These are phyloP conservation scores for Patella ulyssiponensis DNA, from an alignment of 2,888 invertebrate species.

Conservation along the genomic window DNA sequence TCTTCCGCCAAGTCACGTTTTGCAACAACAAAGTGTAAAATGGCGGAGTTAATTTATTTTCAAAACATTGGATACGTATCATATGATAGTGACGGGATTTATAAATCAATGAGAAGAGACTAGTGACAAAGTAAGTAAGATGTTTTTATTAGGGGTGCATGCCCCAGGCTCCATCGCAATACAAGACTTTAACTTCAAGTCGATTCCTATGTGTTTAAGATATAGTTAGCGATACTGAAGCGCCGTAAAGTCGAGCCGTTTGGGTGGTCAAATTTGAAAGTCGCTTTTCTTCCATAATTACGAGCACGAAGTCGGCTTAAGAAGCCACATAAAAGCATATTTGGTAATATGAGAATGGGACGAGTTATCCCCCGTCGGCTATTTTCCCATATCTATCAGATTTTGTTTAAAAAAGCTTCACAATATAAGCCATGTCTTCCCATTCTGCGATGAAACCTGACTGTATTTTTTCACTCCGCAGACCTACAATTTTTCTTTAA, in stretches of 20 bases:
- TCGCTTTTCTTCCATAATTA: too few species aligned
- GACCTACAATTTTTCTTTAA: too few species aligned
- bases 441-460: too few species aligned
- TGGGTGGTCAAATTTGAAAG: not conserved
- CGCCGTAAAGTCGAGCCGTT: not conserved
- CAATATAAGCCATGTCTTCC: too few species aligned
- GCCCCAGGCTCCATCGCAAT: not conserved
- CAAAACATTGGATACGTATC: not conserved
- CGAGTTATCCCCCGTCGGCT: too few species aligned
- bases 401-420: too few species aligned
- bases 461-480: too few species aligned
- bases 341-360: too few species aligned
- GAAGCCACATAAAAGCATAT: too few species aligned
- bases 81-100: not conserved
- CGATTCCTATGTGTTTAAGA: not conserved
- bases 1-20: not conserved
- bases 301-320: too few species aligned
- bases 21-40: not conserved
- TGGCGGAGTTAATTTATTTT: not conserved
- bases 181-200: not conserved
- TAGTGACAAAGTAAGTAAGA: not conserved
- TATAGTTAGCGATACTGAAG: not conserved
- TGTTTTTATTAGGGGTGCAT: conserved; percentile 5
- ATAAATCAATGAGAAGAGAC: not conserved
- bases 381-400: too few species aligned